Conservation (phyloP, 2,113 vertebrate genomes). For the Ophthalmolycus amberensis region DNA sequence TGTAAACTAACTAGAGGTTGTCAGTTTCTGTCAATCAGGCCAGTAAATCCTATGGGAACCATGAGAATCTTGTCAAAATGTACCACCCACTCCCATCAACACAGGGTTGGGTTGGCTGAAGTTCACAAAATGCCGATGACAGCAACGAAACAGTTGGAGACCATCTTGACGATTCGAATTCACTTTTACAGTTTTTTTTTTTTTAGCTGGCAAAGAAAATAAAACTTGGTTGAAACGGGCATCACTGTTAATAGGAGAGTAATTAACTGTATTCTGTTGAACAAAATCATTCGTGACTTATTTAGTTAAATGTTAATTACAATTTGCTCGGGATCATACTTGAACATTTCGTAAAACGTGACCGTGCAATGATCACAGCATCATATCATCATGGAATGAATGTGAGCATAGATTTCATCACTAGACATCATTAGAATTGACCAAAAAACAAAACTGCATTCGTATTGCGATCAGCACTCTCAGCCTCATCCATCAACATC, state of each 20-base stretch:
- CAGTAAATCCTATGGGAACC: slow-evolving; percentile 72
- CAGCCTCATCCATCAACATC: not conserved
- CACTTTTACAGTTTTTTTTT: not conserved
- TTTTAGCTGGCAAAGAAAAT: not conserved
- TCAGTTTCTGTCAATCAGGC: slow-evolving; percentile 75
- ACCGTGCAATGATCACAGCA: not conserved
- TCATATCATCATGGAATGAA: not conserved
- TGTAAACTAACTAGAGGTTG: slow-evolving; percentile 75
- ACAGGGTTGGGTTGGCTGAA: slow-evolving; percentile 23
- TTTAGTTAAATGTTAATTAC: not conserved
- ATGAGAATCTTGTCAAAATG: slow-evolving; percentile 66
- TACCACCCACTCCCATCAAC: slow-evolving; percentile 65
- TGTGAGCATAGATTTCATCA: not conserved
- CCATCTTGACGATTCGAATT: not conserved
- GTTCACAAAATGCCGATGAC: slow-evolving; percentile 31
- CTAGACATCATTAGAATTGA: not conserved
- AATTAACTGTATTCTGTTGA: not conserved
- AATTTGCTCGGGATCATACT: not conserved
- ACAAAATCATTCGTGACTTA: too few species aligned
- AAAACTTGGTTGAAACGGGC: not conserved
- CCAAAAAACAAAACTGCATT: not conserved
- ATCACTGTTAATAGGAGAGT: not conserved
- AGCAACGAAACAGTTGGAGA: slow-evolving; percentile 12
- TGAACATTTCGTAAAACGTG: not conserved
- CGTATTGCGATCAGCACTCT: not conserved